Conservation (phyloP, 92 coral and sea anemone species). For the Epizoanthus scotinus region DNA sequence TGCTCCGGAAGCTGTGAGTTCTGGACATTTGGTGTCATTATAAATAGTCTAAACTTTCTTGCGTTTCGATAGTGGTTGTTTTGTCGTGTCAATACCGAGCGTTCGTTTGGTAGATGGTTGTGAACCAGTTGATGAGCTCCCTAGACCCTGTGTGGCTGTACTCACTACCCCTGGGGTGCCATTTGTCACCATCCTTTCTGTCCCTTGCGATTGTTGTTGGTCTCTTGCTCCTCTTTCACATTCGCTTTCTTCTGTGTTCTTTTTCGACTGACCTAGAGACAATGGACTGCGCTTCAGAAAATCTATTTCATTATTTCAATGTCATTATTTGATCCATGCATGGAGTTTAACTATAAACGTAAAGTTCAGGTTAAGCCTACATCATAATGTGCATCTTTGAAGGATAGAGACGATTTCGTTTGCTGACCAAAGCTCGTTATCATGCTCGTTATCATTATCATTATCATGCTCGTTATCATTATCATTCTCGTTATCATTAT, state of each 20-base stretch:
- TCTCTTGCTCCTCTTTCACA: conserved; percentile 46
- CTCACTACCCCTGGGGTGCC: conserved; percentile 44
- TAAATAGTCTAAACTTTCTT: conserved; percentile 42
- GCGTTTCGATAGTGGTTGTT: conserved; percentile 62
- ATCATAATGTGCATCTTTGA: too few species aligned
- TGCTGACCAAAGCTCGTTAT: too few species aligned
- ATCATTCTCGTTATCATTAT: too few species aligned
- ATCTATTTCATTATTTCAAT: not conserved
- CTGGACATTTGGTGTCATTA: too few species aligned
- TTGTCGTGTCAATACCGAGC: conserved; percentile 38
- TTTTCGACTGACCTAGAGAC: conserved; percentile 49
- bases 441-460: too few species aligned
- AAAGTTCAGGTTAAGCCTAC: too few species aligned
- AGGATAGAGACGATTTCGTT: too few species aligned
- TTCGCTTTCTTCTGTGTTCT: conserved; percentile 43
- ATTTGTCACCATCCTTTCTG: conserved; percentile 34
- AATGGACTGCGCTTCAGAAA: not conserved
- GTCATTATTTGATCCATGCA: too few species aligned
- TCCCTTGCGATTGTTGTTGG: conserved; percentile 40
- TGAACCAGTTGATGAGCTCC: conserved; percentile 31
- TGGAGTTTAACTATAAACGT: too few species aligned
- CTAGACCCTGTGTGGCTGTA: conserved; percentile 16
- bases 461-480: too few species aligned
- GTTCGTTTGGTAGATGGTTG: conserved; percentile 54
- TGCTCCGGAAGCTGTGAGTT: too few species aligned